Percentiles rank a stretch among this genome's conserved stretches.
phyloP scores from a whole-genome alignment of 1,140 invertebrate species.

The Drusus annulatus region DNA sequence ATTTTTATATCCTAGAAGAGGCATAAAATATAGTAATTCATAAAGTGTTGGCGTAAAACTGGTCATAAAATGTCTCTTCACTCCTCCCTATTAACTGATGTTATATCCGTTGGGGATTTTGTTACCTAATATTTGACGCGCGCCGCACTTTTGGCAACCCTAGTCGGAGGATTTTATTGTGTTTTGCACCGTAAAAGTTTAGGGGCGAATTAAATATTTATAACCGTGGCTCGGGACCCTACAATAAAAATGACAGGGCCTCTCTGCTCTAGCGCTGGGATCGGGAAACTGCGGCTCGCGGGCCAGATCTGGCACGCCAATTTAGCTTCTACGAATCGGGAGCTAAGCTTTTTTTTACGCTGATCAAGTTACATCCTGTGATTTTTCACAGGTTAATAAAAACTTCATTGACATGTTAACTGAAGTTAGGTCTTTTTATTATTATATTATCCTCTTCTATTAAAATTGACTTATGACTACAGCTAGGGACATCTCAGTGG shows the following conservation, averaged over 20 bases:
- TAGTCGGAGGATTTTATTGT: slow-evolving; percentile 48
- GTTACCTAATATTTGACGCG: slow-evolving; percentile 26
- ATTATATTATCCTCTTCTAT: no score
- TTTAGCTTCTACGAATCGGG: no score
- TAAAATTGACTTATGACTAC: no score
- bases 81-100: slow-evolving; percentile 25
- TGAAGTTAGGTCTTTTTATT: no score
- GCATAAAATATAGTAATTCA: slow-evolving; percentile 43
- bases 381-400: no score
- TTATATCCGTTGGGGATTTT: slow-evolving; percentile 11
- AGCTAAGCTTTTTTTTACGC: no score
- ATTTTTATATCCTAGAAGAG: slow-evolving; percentile 19
- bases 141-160: slow-evolving; percentile 32
- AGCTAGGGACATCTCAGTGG: no score
- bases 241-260: slow-evolving; percentile 41
- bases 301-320: neutral
- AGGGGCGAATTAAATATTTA: slow-evolving; percentile 55
- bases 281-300: neutral
- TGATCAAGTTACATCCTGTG: no score
- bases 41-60: slow-evolving; percentile 41
- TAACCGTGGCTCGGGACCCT: slow-evolving; percentile 44
- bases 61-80: slow-evolving; percentile 33
- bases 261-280: neutral
- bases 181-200: slow-evolving; percentile 45
- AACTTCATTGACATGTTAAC: no score